A percentile compares a stretch with the other conserved stretches of the same genome.
These are phyloP conservation scores for Pseudoips prasinana DNA, from an alignment of 2,888 invertebrate species.

Conservation along the genomic window DNA sequence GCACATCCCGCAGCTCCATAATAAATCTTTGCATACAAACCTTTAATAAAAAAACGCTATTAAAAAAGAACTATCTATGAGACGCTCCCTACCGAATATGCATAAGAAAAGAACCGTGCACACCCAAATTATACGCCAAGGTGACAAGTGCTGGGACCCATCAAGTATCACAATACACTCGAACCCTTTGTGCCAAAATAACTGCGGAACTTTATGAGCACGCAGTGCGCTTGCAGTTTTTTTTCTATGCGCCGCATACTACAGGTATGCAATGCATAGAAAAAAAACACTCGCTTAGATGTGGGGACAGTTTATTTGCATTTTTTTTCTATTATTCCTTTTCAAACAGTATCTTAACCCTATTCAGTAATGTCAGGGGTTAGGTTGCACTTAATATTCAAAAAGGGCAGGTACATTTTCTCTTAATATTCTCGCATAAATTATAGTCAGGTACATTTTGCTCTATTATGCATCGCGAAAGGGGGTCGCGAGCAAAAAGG, in stretches of 20 bases:
- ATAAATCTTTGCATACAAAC: slow-evolving; percentile 79
- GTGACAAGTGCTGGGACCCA: slow-evolving; percentile 73
- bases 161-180: slow-evolving; percentile 43
- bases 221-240: slow-evolving; percentile 59
- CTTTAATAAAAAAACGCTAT: slow-evolving; percentile 74
- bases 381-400: slow-evolving; percentile 83
- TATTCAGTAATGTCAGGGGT: slow-evolving; percentile 81
- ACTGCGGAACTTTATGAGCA: slow-evolving; percentile 54
- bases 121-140: slow-evolving; percentile 78
- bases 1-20: slow-evolving; percentile 69
- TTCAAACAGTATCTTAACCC: slow-evolving; percentile 81
- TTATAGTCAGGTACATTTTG: slow-evolving; percentile 82
- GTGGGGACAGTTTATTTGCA: slow-evolving; percentile 82
- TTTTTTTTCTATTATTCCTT: slow-evolving; percentile 78
- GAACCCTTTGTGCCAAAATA: slow-evolving; percentile 32
- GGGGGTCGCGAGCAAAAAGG: slow-evolving; percentile 48
- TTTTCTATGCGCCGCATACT: slow-evolving; percentile 63
- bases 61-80: slow-evolving; percentile 76
- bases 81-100: slow-evolving; percentile 70
- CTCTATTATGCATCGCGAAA: slow-evolving; percentile 69
- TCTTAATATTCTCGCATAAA: slow-evolving; percentile 82
- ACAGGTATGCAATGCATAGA: too few species aligned
- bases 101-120: slow-evolving; percentile 71
- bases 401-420: slow-evolving; percentile 83
- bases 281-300: slow-evolving; percentile 61